A percentile compares a stretch with the other conserved stretches of the same genome.
Evolutionary conservation across 2,113 vertebrate species (phyloP).

Genomic region (Chaetops frenatus): DNA sequence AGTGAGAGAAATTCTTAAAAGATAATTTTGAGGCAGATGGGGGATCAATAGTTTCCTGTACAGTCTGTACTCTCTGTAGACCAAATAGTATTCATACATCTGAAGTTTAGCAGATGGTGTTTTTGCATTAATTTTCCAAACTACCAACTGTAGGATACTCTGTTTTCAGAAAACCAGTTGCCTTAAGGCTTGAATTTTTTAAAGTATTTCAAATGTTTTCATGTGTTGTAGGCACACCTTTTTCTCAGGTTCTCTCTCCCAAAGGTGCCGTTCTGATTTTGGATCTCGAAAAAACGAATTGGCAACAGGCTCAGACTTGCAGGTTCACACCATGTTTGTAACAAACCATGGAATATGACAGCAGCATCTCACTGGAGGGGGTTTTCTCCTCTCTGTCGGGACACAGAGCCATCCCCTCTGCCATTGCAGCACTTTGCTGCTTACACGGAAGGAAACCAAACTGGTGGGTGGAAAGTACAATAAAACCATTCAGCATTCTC

Average conservation of each 20-base stretch:
- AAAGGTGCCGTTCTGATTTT: not conserved
- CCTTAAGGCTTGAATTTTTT: conserved; percentile 62
- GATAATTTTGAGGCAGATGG: conserved; percentile 58
- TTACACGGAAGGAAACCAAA: not conserved
- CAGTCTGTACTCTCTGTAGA: conserved; percentile 61
- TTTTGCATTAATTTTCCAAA: conserved; percentile 76
- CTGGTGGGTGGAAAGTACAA: not conserved
- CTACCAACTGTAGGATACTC: conserved; percentile 69
- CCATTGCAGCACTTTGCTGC: not conserved
- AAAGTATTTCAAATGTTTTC: conserved; percentile 54
- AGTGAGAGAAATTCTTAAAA: conserved; percentile 28
- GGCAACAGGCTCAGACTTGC: not conserved
- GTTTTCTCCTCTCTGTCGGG: not conserved
- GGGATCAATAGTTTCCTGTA: conserved; percentile 49
- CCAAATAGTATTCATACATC: conserved; percentile 57
- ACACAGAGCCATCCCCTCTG: not conserved
- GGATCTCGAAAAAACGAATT: not conserved
- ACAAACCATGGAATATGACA: not conserved
- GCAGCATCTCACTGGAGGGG: not conserved
- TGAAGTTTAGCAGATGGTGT: conserved; percentile 76
- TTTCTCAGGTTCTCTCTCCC: conserved; percentile 34
- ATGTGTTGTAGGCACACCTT: conserved; percentile 42
- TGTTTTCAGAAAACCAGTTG: conserved; percentile 73
- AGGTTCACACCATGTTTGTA: not conserved
- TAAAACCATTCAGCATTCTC: not conserved